phyloP scores from a whole-genome alignment of 35 echinoderm and acorn worm genomes.

The Acanthaster planci region DNA sequence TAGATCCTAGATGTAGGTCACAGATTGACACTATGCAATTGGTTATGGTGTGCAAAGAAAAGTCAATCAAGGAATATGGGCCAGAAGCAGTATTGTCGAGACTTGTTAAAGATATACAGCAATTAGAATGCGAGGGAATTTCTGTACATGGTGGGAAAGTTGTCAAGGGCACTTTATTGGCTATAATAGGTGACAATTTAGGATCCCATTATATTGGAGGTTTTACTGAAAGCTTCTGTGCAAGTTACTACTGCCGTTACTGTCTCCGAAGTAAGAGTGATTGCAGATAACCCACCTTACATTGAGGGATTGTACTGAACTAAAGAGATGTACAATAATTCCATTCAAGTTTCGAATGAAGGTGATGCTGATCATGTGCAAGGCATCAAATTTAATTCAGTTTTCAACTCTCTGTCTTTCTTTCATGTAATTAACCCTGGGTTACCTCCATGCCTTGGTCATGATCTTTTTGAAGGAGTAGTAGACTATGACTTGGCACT shows the following conservation, averaged over 20 bases:
- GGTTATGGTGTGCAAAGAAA: conserved; percentile 60
- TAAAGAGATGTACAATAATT: conserved; percentile 11
- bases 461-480: conserved; percentile 85
- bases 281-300: neutral
- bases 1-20: conserved; percentile 40
- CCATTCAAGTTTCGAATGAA: neutral
- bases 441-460: conserved; percentile 69
- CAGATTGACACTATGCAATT: conserved; percentile 51
- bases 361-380: neutral
- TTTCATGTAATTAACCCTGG: conserved; percentile 76
- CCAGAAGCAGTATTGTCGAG: conserved; percentile 17
- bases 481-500: conserved; percentile 58
- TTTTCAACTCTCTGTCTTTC: conserved; percentile 56
- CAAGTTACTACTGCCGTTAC: conserved; percentile 20
- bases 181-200: conserved; percentile 30
- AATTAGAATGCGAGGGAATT: conserved; percentile 52
- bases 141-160: neutral
- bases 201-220: conserved; percentile 30
- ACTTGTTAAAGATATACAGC: conserved; percentile 49
- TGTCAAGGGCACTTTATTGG: neutral
- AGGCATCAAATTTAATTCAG: conserved; percentile 60
- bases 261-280: conserved; percentile 5
- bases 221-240: conserved; percentile 28
- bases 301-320: conserved; percentile 21
- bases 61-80: conserved; percentile 53